Conservation (phyloP, 2,888 invertebrate genomes). For the Drosophila cognata region DNA sequence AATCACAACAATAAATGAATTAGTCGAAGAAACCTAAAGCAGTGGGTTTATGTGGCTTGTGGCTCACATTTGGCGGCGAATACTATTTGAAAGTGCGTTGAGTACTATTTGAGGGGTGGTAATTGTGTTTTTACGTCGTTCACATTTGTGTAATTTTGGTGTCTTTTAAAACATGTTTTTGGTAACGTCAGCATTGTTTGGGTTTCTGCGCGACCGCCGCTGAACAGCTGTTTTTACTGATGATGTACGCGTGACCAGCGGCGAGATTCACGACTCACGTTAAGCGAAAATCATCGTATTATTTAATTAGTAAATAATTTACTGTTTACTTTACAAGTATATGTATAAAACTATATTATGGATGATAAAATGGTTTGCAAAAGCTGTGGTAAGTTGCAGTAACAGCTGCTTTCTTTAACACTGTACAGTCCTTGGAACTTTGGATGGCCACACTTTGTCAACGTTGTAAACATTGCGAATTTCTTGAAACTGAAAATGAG, state of each 20-base stretch:
- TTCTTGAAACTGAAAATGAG: background rate
- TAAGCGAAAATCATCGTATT: background rate
- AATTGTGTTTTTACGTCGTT: conserved; percentile 17
- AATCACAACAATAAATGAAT: conserved; percentile 30
- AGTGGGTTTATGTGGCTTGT: conserved; percentile 26
- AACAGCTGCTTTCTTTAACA: background rate
- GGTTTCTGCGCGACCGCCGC: conserved; percentile 34
- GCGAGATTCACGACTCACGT: conserved; percentile 3
- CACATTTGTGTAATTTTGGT: conserved; percentile 47
- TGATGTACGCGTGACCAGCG: conserved; percentile 9
- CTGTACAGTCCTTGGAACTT: background rate
- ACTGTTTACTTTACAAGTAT: background rate
- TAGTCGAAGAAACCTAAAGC: conserved; percentile 36
- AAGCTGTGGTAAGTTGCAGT: background rate
- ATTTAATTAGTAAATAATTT: background rate
- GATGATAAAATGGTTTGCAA: background rate
- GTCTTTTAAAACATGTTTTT: conserved; percentile 55
- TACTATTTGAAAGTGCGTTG: background rate
- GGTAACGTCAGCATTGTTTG: conserved; percentile 73
- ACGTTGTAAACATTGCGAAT: background rate
- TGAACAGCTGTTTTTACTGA: conserved; percentile 32
- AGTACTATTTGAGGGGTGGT: conserved; percentile 37
- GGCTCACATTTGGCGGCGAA: conserved; percentile 35
- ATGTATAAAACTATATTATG: background rate
- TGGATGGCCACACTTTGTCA: background rate